Percentiles rank a stretch among this genome's conserved stretches.
Conservation (phyloP, 2,797 vertebrate species). For the Emydoidea blandingii region DNA sequence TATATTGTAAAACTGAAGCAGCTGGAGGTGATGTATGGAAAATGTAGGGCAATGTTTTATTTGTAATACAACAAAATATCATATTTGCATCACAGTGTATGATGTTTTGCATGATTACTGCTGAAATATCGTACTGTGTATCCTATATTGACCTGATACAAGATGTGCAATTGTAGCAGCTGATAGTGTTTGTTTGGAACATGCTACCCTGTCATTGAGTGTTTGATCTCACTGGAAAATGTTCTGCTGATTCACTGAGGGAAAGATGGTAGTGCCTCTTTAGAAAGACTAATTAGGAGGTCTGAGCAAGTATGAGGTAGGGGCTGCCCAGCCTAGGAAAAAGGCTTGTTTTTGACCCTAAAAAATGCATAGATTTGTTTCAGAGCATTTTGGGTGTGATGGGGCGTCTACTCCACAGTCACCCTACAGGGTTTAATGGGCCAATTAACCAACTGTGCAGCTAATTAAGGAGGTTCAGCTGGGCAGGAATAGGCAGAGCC, state of each 20-base stretch:
- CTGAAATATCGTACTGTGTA: background rate
- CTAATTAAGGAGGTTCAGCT: too few relatives aligned
- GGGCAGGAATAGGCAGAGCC: too few relatives aligned
- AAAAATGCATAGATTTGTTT: background rate
- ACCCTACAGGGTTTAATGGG: too few relatives aligned
- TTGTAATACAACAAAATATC: background rate
- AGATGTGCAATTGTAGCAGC: background rate
- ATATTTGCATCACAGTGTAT: background rate
- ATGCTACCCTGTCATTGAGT: background rate
- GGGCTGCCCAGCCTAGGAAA: background rate
- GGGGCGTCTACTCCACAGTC: background rate
- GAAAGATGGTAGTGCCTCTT: background rate
- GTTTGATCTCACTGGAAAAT: background rate
- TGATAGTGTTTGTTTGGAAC: background rate
- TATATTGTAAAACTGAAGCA: background rate
- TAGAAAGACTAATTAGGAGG: too few relatives aligned
- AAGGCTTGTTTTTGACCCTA: background rate
- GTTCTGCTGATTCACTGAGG: background rate
- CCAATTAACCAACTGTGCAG: too few relatives aligned
- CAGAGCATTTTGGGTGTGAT: background rate
- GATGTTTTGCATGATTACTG: background rate
- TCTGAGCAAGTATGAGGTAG: too few relatives aligned
- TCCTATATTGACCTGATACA: background rate
- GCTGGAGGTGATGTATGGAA: background rate
- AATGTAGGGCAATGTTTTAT: background rate